Conservation (phyloP, 2,888 invertebrate species). For the Epinotia nisella region DNA sequence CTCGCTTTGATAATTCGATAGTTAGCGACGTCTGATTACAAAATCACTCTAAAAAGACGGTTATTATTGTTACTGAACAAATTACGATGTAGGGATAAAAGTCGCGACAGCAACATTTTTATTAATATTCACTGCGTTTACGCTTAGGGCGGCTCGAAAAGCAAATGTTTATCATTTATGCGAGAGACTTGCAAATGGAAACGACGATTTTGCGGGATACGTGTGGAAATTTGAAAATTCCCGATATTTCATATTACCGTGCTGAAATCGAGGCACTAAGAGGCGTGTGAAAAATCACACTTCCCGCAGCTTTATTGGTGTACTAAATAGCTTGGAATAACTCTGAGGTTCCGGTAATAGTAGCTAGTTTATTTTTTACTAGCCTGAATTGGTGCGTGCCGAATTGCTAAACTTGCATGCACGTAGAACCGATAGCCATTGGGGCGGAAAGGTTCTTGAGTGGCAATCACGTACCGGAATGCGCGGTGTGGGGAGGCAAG, state of each 20-base stretch:
- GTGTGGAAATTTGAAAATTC: constrained; percentile 55
- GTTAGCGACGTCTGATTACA: too few relatives aligned
- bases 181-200: constrained; percentile 24
- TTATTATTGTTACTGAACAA: too few relatives aligned
- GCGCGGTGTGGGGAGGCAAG: too few relatives aligned
- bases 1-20: too few relatives aligned
- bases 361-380: neutral
- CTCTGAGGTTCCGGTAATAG: neutral
- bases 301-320: neutral
- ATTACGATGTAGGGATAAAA: too few relatives aligned
- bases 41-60: too few relatives aligned
- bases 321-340: constrained; percentile 12
- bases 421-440: too few relatives aligned
- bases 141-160: neutral
- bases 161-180: constrained; percentile 13
- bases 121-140: neutral
- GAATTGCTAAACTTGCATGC: too few relatives aligned
- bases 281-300: constrained; percentile 28
- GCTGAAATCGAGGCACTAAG: constrained; percentile 35
- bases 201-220: constrained; percentile 52
- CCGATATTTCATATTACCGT: constrained; percentile 56
- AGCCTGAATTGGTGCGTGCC: too few relatives aligned
- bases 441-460: too few relatives aligned
- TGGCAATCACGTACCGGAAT: too few relatives aligned
- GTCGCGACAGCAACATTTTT: too few relatives aligned